Evolutionary conservation across 2,113 vertebrate species (phyloP).

Genomic region (Ranitomeya variabilis): DNA sequence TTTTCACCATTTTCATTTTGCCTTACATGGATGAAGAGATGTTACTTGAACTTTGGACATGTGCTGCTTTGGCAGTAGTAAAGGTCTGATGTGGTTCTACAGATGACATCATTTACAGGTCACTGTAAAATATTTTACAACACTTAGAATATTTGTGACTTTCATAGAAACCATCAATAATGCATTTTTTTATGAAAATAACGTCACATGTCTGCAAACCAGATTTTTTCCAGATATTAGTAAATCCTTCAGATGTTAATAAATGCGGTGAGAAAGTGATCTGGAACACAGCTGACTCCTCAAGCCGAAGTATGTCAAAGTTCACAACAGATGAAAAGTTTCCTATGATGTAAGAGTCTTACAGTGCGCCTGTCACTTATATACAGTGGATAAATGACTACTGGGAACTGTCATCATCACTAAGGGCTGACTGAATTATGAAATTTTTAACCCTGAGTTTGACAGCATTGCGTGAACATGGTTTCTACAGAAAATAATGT

Average conservation of each 20-base stretch:
- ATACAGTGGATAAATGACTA: background rate
- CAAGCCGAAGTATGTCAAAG: background rate
- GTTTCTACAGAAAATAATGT: background rate
- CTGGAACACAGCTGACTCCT: slow-evolving; percentile 4
- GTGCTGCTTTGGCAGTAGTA: background rate
- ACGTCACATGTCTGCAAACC: background rate
- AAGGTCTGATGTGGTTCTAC: background rate
- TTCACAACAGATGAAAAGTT: background rate
- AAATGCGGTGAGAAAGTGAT: slow-evolving; percentile 12
- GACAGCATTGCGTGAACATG: background rate
- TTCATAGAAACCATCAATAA: background rate
- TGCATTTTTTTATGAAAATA: background rate
- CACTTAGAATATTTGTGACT: background rate
- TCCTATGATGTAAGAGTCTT: background rate
- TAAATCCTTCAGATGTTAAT: background rate
- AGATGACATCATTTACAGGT: background rate
- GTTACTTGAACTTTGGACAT: background rate
- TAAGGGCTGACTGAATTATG: background rate
- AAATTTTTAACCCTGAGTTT: background rate
- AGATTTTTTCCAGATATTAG: background rate
- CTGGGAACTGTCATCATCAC: background rate
- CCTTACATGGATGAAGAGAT: no score
- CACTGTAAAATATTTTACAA: background rate
- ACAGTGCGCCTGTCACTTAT: background rate
- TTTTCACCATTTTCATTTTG: no score